phyloP scores from a whole-genome alignment of 2,888 invertebrate genomes.

The Oligia latruncula region DNA sequence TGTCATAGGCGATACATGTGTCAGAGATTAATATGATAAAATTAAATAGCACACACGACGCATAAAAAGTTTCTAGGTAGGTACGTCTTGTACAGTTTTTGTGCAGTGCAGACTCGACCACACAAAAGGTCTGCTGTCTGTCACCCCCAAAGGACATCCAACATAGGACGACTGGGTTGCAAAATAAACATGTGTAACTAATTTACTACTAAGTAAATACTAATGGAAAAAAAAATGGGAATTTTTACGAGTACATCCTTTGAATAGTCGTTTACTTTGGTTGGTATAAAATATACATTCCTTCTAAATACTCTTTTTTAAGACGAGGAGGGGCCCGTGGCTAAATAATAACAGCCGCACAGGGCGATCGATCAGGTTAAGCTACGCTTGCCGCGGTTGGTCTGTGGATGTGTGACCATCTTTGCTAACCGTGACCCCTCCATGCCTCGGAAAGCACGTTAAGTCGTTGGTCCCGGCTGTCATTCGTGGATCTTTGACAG shows the following conservation, averaged over 20 bases:
- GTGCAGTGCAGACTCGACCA: not conserved
- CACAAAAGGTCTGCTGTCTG: not conserved
- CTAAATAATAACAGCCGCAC: no score
- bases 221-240: not conserved
- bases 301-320: not conserved
- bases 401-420: no score
- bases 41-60: not conserved
- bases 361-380: no score
- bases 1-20: not conserved
- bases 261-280: not conserved
- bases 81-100: conserved; percentile 7
- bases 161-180: conserved; percentile 1
- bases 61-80: not conserved
- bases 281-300: not conserved
- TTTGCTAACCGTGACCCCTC: no score
- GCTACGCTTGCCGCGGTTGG: no score
- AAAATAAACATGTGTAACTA: not conserved
- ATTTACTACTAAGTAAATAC: not conserved
- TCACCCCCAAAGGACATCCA: not conserved
- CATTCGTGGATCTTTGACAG: no score
- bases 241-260: not conserved
- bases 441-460: no score
- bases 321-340: no score
- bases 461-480: no score
- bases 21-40: not conserved